phyloP scores from a whole-genome alignment of 1,140 invertebrate genomes.

The Bradysia coprophila region DNA sequence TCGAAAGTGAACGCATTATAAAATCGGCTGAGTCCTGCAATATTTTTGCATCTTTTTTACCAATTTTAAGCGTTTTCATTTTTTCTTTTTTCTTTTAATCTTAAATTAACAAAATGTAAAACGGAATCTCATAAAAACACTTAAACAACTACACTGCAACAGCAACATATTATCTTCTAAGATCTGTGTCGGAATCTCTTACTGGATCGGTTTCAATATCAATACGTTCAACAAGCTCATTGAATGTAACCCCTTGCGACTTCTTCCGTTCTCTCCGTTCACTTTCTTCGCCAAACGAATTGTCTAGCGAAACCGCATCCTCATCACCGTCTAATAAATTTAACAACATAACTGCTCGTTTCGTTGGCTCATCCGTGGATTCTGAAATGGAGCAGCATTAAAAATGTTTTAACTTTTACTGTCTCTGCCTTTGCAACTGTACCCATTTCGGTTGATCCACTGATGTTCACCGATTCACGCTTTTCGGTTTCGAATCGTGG shows the following conservation, averaged over 20 bases:
- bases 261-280: constrained; percentile 1
- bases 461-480: not conserved
- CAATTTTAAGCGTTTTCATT: no score
- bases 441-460: not conserved
- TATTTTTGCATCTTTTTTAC: no score
- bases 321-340: not conserved
- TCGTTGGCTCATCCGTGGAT: not conserved
- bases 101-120: no score
- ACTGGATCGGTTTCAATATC: constrained; percentile 3
- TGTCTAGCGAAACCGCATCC: not conserved
- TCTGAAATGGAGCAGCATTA: not conserved
- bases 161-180: no score
- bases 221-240: constrained; percentile 2
- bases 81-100: no score
- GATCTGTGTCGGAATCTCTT: no score
- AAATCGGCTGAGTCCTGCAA: no score
- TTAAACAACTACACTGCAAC: no score
- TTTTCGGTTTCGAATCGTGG: not conserved
- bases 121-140: no score
- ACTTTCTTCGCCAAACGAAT: not conserved
- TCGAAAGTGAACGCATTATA: no score
- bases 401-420: not conserved
- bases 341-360: not conserved
- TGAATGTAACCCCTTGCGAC: constrained; percentile 1
- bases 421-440: not conserved